Percentiles rank a stretch among this genome's conserved stretches.
Evolutionary conservation across 2,797 vertebrate genomes (phyloP).

Genomic region (Crocodylus rhombifer): DNA sequence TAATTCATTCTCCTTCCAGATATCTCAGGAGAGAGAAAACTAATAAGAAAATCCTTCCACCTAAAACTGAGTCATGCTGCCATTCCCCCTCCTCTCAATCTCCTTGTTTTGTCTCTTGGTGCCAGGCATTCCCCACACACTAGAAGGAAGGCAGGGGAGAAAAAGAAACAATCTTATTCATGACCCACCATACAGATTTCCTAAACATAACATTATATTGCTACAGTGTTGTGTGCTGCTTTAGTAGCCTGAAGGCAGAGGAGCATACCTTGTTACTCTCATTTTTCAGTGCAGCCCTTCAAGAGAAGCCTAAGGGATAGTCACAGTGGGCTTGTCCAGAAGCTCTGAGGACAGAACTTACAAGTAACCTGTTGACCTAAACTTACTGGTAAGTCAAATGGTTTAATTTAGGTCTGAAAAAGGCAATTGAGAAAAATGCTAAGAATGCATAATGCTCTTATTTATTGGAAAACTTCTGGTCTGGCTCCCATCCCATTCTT

Average conservation of each 20-base stretch:
- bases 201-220: not conserved
- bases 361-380: slow-evolving; percentile 32
- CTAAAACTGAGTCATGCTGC: not conserved
- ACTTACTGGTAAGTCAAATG: slow-evolving; percentile 9
- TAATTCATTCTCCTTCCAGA: not conserved
- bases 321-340: not conserved
- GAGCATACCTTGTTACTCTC: not conserved
- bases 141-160: not conserved
- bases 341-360: slow-evolving; percentile 5
- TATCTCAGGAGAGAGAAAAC: not conserved
- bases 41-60: not conserved
- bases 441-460: not conserved
- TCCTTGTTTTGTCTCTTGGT: not conserved
- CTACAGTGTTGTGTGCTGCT: not conserved
- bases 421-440: not conserved
- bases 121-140: not conserved
- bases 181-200: not conserved
- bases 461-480: slow-evolving; percentile 34
- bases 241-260: not conserved
- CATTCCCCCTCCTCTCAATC: not conserved
- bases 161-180: slow-evolving; percentile 1
- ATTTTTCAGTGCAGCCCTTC: not conserved
- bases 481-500: slow-evolving; percentile 23
- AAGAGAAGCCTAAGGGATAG: not conserved
- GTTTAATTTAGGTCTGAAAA: slow-evolving; percentile 25